Conservation (phyloP, 2,113 vertebrate genomes). For the Desmodus rotundus region DNA sequence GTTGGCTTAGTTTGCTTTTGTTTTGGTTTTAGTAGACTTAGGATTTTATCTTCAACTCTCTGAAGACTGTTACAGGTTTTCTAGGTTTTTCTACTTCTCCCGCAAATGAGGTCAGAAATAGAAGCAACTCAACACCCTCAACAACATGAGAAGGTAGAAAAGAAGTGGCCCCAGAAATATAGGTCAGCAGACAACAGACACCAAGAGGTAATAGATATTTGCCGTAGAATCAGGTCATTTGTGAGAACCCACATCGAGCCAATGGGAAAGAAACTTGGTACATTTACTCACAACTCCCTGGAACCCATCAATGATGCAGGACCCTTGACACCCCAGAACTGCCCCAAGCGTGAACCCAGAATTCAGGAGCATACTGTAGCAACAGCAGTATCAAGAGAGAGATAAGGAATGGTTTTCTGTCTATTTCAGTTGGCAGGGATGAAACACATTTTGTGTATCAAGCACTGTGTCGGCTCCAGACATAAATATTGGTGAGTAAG, state of each 20-base stretch:
- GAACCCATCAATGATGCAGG: conserved; percentile 68
- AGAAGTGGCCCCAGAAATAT: conserved; percentile 41
- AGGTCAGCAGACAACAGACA: conserved; percentile 63
- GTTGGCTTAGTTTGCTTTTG: too few relatives aligned
- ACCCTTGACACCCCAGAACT: not conserved
- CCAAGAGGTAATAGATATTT: conserved; percentile 59
- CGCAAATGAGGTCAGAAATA: conserved; percentile 20
- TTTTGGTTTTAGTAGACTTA: too few relatives aligned
- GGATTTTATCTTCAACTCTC: not conserved
- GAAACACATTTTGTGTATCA: not conserved
- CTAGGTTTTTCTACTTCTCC: not conserved
- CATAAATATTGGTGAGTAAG: not conserved
- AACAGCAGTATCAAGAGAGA: not conserved
- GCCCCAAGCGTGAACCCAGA: not conserved
- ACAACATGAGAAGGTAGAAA: conserved; percentile 55
- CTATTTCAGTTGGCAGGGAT: not conserved
- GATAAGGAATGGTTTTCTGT: not conserved
- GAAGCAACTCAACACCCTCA: conserved; percentile 52
- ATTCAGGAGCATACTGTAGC: not conserved
- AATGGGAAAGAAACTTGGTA: conserved; percentile 56
- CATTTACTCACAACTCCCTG: conserved; percentile 44
- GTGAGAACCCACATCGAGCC: conserved; percentile 31
- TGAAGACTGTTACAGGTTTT: not conserved
- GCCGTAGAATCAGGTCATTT: conserved; percentile 51
- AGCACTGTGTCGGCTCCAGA: not conserved